Percentiles rank a stretch among this genome's conserved stretches.
These are phyloP conservation scores for Metalampra italica DNA, from an alignment of 2,888 invertebrate genomes.

Conservation along the genomic window DNA sequence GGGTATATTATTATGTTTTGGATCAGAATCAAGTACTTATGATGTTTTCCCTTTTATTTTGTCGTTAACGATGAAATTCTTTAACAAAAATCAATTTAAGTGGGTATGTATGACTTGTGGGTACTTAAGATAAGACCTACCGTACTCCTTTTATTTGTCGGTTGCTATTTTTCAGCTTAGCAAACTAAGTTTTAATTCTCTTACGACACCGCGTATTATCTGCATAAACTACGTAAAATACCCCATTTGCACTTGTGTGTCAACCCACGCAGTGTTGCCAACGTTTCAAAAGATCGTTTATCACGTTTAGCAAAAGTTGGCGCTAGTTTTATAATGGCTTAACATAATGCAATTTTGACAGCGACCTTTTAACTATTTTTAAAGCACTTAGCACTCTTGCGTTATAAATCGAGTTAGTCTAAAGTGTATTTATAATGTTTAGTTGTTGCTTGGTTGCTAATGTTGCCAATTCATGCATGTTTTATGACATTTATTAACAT, in stretches of 20 bases:
- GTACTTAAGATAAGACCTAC: no score
- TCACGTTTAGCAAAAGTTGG: slow-evolving; percentile 47
- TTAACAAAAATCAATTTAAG: no score
- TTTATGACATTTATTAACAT: no score
- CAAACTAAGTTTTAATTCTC: background rate
- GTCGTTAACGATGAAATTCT: no score
- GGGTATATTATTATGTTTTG: no score
- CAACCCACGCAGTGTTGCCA: slow-evolving; percentile 39
- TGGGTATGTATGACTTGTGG: no score
- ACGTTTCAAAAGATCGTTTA: slow-evolving; percentile 68
- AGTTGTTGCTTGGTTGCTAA: no score
- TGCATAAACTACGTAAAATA: slow-evolving; percentile 1
- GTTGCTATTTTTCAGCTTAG: no score
- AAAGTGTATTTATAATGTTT: slow-evolving; percentile 20
- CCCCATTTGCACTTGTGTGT: background rate
- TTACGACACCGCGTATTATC: background rate
- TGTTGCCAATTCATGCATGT: no score
- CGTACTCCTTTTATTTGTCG: no score
- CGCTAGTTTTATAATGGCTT: slow-evolving; percentile 52
- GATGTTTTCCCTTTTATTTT: no score
- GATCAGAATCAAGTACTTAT: no score
- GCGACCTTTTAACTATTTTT: slow-evolving; percentile 55
- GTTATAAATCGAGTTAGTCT: slow-evolving; percentile 39
- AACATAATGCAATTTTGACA: slow-evolving; percentile 59
- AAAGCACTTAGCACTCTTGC: slow-evolving; percentile 35